Percentiles rank a stretch among this genome's conserved stretches.
Evolutionary conservation across 2,888 invertebrate genomes (phyloP).

Genomic region (Himalopsyche tibetana): DNA sequence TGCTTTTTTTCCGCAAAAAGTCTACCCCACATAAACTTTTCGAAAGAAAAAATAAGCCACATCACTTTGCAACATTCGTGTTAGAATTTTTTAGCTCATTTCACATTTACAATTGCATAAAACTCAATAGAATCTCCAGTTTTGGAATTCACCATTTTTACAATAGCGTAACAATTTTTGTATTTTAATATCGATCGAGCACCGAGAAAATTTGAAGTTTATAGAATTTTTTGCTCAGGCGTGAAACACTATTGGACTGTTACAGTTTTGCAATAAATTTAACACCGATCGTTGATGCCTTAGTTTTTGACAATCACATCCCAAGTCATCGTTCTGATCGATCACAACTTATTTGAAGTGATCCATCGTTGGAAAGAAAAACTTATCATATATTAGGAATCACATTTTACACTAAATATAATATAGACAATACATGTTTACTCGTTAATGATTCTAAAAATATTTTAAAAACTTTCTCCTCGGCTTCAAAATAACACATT

Average conservation of each 20-base stretch:
- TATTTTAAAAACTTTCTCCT: slow-evolving; percentile 28
- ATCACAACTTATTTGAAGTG: slow-evolving; percentile 34
- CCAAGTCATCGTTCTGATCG: slow-evolving; percentile 45
- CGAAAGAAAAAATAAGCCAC: background rate
- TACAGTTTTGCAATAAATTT: slow-evolving; percentile 8
- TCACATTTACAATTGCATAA: background rate
- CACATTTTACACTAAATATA: slow-evolving; percentile 59
- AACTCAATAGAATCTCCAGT: background rate
- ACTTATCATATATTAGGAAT: slow-evolving; percentile 60
- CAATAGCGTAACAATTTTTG: background rate
- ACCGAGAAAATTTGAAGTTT: background rate
- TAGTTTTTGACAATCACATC: background rate
- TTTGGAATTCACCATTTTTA: background rate
- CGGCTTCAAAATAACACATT: slow-evolving; percentile 23
- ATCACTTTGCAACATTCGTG: background rate
- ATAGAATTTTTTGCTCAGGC: background rate
- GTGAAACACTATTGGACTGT: slow-evolving; percentile 50
- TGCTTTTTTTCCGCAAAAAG: slow-evolving; percentile 9
- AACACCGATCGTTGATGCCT: background rate
- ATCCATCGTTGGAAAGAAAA: slow-evolving; percentile 47
- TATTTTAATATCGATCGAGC: background rate
- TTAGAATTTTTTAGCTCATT: background rate
- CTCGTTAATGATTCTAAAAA: slow-evolving; percentile 39
- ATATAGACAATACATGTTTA: slow-evolving; percentile 39
- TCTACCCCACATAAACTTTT: slow-evolving; percentile 45